Base-by-base conservation (phyloP, 37 sponge, comb jelly and placozoan genomes). In the Tethya wilhelma region DNA sequence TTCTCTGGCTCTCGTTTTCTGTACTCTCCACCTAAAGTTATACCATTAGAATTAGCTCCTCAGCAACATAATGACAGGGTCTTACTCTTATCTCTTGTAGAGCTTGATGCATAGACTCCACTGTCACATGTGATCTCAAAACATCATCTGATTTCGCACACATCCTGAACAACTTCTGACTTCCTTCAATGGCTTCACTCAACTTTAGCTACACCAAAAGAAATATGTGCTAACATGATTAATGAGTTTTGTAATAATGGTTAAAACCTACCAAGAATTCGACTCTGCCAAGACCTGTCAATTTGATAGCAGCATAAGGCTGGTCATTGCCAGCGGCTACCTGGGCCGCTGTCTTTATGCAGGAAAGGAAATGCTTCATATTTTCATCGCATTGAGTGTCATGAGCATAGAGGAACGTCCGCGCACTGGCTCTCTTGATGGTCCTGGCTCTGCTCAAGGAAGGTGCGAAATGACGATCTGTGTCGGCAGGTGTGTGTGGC, bases 341-440 rank as follows among this genome's bases (percentile, higher is more conserved):
- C n/a, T 70, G 32, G 49, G 88, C 84, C 2, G 91, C 94, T 34
- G 69, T 85, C 25, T 80, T 73, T 36, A 97, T 80, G 59, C 94
- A 93, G 0, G 71, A 68, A 14, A 91, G 57, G 82, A 93, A 93
- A 66, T 87, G 78, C 63, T 91, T 69, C 84, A 86, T 82, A 69
- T 90, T 93, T 39, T 88, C 56, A 44, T 97, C 90, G 68, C 94
- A 93, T 33, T 79, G 74, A 44, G 83, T 70, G 43, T 97, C 97
- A n/a, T 64, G 82, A 5, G 4, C 45, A 78, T 93, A 96, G 60
- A 87, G 85, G 65, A 93, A 87, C 2, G 97, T 89, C 20, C 97
- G 46, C 19, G 97, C 93, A 66, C 73, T 71, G 22, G 86, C 63
- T 39, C 46, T 0, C 29, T 39, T 40, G 34, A 45, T 76, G 7